Base-by-base conservation (phyloP, 2,113 vertebrate species). In the Festucalex cinctus region DNA sequence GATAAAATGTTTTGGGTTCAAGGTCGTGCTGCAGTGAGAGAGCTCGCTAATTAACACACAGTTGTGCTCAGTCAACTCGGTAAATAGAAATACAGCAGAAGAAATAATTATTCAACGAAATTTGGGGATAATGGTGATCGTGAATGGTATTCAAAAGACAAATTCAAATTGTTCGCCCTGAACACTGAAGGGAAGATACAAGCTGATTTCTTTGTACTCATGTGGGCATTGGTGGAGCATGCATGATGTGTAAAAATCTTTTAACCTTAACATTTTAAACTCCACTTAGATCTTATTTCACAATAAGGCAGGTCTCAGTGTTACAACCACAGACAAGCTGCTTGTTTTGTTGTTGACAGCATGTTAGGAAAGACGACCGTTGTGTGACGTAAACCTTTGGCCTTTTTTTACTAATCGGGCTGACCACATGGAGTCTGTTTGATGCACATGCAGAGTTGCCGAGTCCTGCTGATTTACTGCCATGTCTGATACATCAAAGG, bases 401-500 rank as follows among this genome's bases (percentile, higher is more conserved):
- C n/a, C 39, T 41, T 39, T 62, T 41, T 39, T 62, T 17, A 41
- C 39, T 26, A 24, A 43, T 6, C 17, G 37, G 22, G 22, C 60
- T 44, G 22, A 62, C 60, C 60, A 43, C 60, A 43, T 62, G 39
- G 39, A 62, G n/a, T 62, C 39, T 16, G 39, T 43, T 26, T 62
- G 37, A 62, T 44, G 39, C 37, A 17, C 41, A 62, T 44, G 36
- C 8, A 9, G 60, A 26, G 22, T 26, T 62, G 22, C 60, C 37
- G 43, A 62, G 39, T 8, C 39, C 60, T 62, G 22, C 37, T 62
- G 60, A 62, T 62, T 62, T 62, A 62, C 39, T 26, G 60, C 60
- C 60, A 12, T 43, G 60, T 62, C 60, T 62, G 60, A 43, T 43
- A 26, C 60, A 62, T 62, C 37, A 62, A 62, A 62, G 60, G 60